phyloP scores from a whole-genome alignment of 1,140 invertebrate genomes.

The Pseudomyrmex cubaensis region DNA sequence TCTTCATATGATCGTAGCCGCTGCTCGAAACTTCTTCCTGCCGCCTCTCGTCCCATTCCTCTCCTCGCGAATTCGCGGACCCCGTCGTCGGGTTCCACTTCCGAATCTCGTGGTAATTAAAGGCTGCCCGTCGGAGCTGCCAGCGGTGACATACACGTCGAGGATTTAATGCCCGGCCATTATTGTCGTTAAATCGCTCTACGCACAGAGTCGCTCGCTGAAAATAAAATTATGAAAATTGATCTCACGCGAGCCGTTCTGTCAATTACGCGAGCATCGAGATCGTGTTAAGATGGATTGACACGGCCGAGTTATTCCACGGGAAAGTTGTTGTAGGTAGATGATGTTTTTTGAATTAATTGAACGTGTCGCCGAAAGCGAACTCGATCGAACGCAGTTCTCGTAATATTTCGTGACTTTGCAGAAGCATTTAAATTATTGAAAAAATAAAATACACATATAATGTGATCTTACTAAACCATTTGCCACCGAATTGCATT shows the following conservation, averaged over 20 bases:
- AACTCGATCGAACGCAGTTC: neutral
- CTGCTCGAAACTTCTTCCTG: conserved; percentile 61
- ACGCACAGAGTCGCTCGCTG: neutral
- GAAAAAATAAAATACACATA: neutral
- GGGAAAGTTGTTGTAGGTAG: neutral
- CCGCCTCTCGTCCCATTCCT: conserved; percentile 39
- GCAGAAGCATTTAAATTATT: neutral
- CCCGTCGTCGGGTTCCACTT: conserved; percentile 62
- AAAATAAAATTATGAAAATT: conserved; percentile 30
- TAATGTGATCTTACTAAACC: too few species aligned
- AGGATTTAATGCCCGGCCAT: conserved; percentile 57
- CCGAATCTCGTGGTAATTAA: conserved; percentile 75
- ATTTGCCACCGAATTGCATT: too few species aligned
- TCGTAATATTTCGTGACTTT: neutral
- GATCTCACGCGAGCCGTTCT: neutral
- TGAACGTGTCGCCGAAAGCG: neutral
- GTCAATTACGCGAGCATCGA: conserved; percentile 60
- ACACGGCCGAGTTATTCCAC: conserved; percentile 1
- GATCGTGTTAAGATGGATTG: conserved; percentile 29
- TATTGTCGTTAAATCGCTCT: conserved; percentile 49
- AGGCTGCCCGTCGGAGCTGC: conserved; percentile 47
- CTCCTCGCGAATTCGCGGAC: conserved; percentile 8
- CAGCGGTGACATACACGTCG: conserved; percentile 52
- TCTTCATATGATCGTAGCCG: conserved; percentile 73
- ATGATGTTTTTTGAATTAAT: conserved; percentile 1